Conservation (phyloP, 2,888 invertebrate genomes). For the Dione juno region DNA sequence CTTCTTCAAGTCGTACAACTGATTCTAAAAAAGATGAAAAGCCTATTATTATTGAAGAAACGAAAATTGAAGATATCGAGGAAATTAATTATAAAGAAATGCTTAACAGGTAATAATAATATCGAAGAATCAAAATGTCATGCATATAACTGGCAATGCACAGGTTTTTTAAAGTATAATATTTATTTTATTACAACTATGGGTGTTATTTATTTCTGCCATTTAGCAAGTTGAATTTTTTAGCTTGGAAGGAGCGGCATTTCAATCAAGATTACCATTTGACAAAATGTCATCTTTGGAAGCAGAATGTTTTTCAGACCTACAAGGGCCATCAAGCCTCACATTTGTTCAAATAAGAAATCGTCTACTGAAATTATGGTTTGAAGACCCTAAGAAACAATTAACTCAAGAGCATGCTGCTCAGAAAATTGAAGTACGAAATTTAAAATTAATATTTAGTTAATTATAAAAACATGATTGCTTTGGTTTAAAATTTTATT, state of each 20-base stretch:
- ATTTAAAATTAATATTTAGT: not conserved
- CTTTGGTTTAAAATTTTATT: not conserved
- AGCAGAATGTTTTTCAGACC: conserved; percentile 96
- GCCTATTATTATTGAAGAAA: conserved; percentile 71
- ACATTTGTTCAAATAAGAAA: conserved; percentile 96
- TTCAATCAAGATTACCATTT: conserved; percentile 96
- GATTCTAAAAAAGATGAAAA: conserved; percentile 78
- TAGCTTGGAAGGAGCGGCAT: conserved; percentile 94
- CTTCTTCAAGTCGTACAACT: conserved; percentile 77
- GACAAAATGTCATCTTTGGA: conserved; percentile 97
- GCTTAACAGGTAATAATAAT: conserved; percentile 66
- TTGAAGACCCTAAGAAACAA: conserved; percentile 97
- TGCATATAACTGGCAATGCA: too few relatives aligned
- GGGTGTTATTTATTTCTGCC: too few relatives aligned
- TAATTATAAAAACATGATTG: too few relatives aligned
- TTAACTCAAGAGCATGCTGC: conserved; percentile 91
- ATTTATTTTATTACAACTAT: too few relatives aligned
- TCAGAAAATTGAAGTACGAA: conserved; percentile 87
- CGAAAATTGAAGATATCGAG: conserved; percentile 86
- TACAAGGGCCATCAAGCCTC: conserved; percentile 92
- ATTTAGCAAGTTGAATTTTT: not conserved
- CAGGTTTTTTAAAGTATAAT: too few relatives aligned
- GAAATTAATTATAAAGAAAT: conserved; percentile 81
- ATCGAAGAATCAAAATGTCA: not conserved
- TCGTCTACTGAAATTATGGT: conserved; percentile 95